Percentiles rank a stretch among this genome's conserved stretches.
Evolutionary conservation across 1,140 invertebrate species (phyloP).

Genomic region (Heliothis virescens): DNA sequence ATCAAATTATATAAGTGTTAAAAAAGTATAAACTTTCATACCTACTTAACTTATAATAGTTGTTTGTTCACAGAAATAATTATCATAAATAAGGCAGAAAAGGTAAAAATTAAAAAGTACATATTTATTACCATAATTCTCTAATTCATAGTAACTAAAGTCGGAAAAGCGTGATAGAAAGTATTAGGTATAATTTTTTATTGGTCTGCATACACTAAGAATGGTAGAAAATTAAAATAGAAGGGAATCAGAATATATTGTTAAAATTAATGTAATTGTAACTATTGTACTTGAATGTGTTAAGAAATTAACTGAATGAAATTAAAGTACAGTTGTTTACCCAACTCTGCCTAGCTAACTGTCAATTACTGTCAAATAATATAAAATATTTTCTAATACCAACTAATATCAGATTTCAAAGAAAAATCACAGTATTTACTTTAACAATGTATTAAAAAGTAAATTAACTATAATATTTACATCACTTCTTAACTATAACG

Average conservation of each 20-base stretch:
- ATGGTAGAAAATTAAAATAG: not conserved
- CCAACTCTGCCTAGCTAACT: no score
- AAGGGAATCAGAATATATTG: not conserved
- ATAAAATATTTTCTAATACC: no score
- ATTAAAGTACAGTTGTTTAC: no score
- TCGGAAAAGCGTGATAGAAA: not conserved
- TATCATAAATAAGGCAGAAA: constrained; percentile 11
- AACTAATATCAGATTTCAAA: not conserved
- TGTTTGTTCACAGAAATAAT: not conserved
- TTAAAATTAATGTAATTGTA: no score
- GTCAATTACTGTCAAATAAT: no score
- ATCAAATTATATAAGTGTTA: not conserved
- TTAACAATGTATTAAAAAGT: constrained; percentile 28
- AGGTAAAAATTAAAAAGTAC: not conserved
- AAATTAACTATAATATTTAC: constrained; percentile 10
- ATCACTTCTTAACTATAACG: constrained; percentile 65
- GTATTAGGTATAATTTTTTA: not conserved
- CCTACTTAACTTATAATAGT: not conserved
- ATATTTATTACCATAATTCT: not conserved
- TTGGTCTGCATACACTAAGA: no score
- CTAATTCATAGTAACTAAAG: not conserved
- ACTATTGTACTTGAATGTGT: no score
- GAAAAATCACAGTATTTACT: not conserved
- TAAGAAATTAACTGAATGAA: no score
- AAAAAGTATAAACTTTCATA: not conserved